Evolutionary conservation across 2,797 vertebrate genomes (phyloP), one percentile per base, ranked within the genome.

Genomic region (Hippopotamyrus pictus): DNA sequence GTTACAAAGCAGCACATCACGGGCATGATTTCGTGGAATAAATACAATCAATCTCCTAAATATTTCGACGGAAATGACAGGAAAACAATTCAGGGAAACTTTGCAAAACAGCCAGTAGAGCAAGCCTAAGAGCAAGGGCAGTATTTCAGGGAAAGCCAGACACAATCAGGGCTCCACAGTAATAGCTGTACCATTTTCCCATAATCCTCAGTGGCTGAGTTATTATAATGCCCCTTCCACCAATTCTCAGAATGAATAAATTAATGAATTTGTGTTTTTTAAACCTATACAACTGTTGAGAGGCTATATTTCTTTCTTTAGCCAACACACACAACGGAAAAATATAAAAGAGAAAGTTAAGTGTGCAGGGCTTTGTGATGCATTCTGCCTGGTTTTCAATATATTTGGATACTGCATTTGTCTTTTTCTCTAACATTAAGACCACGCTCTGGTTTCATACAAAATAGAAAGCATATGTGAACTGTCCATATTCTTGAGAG

Each of bases 1-100:
- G 94, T 93, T 14, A 95, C 92, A 95, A 95, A 96, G 95, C 94
- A 94, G 94, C 95, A 95, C 92, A 89, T 93, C 94, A 95, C 92
- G 94, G 95, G 96, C 93, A 92, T 93, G 92, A 93, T 88, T 92
- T 95, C 92, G 93, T 93, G 92, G 94, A 95, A 96, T 95, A 96
- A 96, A 96, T 95, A 96, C 93, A 95, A 92, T 93, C 93, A 93
- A 93, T 90, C 90, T 93, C 93, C 93, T 93, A 94, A 96, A 88
- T 65, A 94, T 94, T 91, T 92, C 89, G 94, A 94, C 94, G 94
- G 92, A 92, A 93, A 93, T 90, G 91, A 92, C 17, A 6, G 41
- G 3, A 79, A 73, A 73, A 73, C 0, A 17, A 17, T 14, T 37
- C 12, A 6, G 14, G 29, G 33, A 33, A 73, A 37, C 33, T 4